Evolutionary conservation across 2,797 vertebrate species (phyloP), one percentile per base, ranked within the genome.

Genomic region (Sebastes variabilis): DNA sequence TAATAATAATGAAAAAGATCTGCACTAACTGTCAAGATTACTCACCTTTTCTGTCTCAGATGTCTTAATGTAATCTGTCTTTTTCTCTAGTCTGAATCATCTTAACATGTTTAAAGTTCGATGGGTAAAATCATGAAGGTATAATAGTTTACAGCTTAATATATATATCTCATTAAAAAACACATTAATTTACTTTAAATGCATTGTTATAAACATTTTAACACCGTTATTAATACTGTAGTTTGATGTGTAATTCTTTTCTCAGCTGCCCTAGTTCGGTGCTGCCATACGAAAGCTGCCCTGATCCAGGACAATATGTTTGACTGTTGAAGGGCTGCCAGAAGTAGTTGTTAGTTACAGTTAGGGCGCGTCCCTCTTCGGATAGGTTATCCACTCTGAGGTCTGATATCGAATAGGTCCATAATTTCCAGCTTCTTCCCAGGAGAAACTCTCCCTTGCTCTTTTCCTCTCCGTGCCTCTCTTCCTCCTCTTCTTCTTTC

Each of bases 281-380:
- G 77, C 82, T 84, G 80, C 76, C 81, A 60, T 73, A 46, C 0
- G 16, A 86, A 74, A 83, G 81, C 83, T 85, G 86, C 75, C 68
- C 84, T 69, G 79, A 65, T 89, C 72, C 81, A 78, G 11, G 38
- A 91, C 87, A 93, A 87, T 92, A 82, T 87, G 77, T 92, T 91
- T 92, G 90, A 87, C 86, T 94, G 90, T 64, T 89, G 79, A 92
- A 77, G 91, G 76, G 85, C 83, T 91, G 91, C 93, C 94, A 95
- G 92, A 77, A 83, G 91, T 76, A 89, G 89, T 84, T 89, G 87
- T 95, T 94, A 94, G 93, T 94, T 93, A 92, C 93, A 93, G 90
- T 93, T 84, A 91, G 89, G 94, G 94, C 87, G 83, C 80, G 82
- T 88, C 92, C 90, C 87, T 87, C 89, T 87, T 83, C 73, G 87